phyloP scores from a whole-genome alignment of 2,888 invertebrate species.

The Osedax frankpressi region DNA sequence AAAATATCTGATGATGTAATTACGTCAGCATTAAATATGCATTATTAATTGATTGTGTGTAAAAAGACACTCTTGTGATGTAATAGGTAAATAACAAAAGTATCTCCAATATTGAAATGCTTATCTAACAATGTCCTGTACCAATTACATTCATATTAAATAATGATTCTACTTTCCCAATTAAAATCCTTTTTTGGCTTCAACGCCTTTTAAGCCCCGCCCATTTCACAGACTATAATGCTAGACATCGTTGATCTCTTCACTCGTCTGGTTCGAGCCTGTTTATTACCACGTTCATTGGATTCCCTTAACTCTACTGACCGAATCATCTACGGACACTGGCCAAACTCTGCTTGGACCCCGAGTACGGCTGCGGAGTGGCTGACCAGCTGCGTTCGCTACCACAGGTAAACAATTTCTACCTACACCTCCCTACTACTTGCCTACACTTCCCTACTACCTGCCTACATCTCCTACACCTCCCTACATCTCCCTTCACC shows the following conservation, averaged over 20 bases:
- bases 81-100: too few species aligned
- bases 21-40: too few species aligned
- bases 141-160: too few species aligned
- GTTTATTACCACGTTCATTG: slow-evolving; percentile 58
- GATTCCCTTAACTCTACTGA: slow-evolving; percentile 45
- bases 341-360: slow-evolving; percentile 53
- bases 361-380: background rate
- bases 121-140: too few species aligned
- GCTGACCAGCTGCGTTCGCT: slow-evolving; percentile 64
- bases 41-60: too few species aligned
- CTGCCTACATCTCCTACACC: background rate
- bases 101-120: too few species aligned
- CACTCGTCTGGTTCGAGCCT: slow-evolving; percentile 60
- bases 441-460: background rate
- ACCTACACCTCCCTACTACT: background rate
- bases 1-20: too few species aligned
- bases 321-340: slow-evolving; percentile 49
- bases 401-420: slow-evolving; percentile 55
- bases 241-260: slow-evolving; percentile 63
- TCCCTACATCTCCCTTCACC: slow-evolving; percentile 58
- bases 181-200: too few species aligned
- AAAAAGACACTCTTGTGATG: too few species aligned
- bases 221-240: slow-evolving; percentile 64
- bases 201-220: too few species aligned
- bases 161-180: too few species aligned